phyloP scores from a whole-genome alignment of 23 tunicate species.

The Phallusia fumigata region DNA sequence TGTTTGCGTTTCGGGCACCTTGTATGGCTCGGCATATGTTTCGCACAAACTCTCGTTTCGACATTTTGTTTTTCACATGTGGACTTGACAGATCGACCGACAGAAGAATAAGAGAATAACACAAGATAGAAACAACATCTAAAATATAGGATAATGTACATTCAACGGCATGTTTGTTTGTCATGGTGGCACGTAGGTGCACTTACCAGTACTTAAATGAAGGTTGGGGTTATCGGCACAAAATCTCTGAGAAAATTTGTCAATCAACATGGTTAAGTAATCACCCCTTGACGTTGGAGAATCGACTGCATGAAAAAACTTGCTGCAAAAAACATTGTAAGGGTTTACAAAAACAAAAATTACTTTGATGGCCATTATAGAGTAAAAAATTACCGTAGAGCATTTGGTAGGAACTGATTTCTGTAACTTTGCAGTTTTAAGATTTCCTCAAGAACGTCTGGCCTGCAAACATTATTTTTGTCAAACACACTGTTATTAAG shows the following conservation, averaged over 20 bases:
- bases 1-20: not conserved
- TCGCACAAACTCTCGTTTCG: constrained; percentile 92
- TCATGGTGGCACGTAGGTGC: not conserved
- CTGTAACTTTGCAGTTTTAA: constrained; percentile 76
- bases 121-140: constrained; percentile 80
- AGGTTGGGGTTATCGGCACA: constrained; percentile 82
- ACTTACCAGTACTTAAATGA: constrained; percentile 47
- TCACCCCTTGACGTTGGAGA: constrained; percentile 86
- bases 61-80: constrained; percentile 99
- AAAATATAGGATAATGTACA: not conserved
- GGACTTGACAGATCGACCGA: constrained; percentile 93
- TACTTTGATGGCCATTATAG: no score
- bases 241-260: constrained; percentile 82
- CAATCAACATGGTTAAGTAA: constrained; percentile 52
- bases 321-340: constrained; percentile 46
- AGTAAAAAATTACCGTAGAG: constrained; percentile 46
- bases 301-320: constrained; percentile 92
- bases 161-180: not conserved
- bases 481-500: no score
- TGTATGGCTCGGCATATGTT: constrained; percentile 82
- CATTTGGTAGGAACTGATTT: constrained; percentile 94
- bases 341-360: not conserved
- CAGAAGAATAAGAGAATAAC: constrained; percentile 92
- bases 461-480: constrained; percentile 25
- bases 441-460: constrained; percentile 85